Conservation (phyloP, 2,113 vertebrate genomes). For the Jacana jacana region DNA sequence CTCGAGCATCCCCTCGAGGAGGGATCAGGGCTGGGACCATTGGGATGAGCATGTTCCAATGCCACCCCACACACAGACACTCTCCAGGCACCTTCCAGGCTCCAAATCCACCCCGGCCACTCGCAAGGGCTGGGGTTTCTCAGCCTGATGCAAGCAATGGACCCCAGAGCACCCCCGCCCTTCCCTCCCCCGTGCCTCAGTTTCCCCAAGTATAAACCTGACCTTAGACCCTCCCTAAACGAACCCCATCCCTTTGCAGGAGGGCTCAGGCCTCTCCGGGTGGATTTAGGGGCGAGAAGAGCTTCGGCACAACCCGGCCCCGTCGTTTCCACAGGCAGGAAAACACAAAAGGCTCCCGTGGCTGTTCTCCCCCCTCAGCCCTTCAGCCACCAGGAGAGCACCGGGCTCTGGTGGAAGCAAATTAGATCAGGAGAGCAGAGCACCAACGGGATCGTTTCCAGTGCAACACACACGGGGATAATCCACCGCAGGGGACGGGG, state of each 20-base stretch:
- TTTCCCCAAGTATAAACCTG: background rate
- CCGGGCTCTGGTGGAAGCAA: slow-evolving; percentile 1
- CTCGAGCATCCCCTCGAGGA: fast-evolving
- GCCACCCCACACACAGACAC: fast-evolving
- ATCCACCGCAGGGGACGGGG: background rate
- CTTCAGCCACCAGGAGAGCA: background rate
- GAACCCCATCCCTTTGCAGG: fast-evolving
- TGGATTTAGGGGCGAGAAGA: fast-evolving
- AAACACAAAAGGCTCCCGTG: background rate
- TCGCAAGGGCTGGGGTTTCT: background rate
- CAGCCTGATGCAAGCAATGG: fast-evolving
- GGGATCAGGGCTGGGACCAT: background rate
- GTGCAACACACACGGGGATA: background rate
- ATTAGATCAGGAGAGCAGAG: slow-evolving; percentile 1
- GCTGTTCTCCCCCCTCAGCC: background rate
- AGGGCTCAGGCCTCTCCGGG: background rate
- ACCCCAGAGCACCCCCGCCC: fast-evolving
- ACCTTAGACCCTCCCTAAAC: background rate
- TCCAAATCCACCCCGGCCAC: background rate
- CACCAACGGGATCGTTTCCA: background rate
- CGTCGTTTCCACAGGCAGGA: background rate
- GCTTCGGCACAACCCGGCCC: fast-evolving
- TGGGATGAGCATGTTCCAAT: fast-evolving
- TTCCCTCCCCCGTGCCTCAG: background rate
- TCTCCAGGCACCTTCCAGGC: background rate